Conservation (phyloP, 1,140 invertebrate species). For the Triops longicaudatus region DNA sequence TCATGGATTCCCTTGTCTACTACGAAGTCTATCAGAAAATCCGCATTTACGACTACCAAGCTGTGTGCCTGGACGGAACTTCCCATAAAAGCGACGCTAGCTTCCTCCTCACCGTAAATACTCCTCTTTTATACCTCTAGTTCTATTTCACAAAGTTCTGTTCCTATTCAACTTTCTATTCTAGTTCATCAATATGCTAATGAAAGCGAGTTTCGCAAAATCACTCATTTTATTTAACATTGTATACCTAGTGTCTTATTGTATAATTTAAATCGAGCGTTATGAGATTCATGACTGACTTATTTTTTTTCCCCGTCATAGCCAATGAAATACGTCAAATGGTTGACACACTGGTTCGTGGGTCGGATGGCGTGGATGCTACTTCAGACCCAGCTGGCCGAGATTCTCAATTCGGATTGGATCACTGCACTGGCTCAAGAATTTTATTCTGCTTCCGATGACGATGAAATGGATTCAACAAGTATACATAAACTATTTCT, state of each 20-base stretch:
- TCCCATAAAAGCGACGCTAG: constrained; percentile 38
- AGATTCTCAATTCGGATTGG: constrained; percentile 38
- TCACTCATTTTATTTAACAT: too few species aligned
- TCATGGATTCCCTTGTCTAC: constrained; percentile 86
- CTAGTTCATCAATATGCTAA: too few species aligned
- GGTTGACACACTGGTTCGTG: constrained; percentile 44
- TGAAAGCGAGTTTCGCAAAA: too few species aligned
- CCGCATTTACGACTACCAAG: constrained; percentile 79
- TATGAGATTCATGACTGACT: too few species aligned
- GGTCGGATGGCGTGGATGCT: constrained; percentile 41
- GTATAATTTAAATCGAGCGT: too few species aligned
- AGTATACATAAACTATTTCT: constrained; percentile 15
- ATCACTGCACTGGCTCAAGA: constrained; percentile 32
- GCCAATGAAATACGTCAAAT: constrained; percentile 42
- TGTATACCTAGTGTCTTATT: too few species aligned
- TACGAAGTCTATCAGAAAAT: constrained; percentile 76
- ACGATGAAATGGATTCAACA: constrained; percentile 18
- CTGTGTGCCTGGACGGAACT: constrained; percentile 63
- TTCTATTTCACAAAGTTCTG: constrained; percentile 24
- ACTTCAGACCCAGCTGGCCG: constrained; percentile 39
- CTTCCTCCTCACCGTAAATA: constrained; percentile 37
- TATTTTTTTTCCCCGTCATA: constrained; percentile 32
- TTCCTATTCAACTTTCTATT: background rate
- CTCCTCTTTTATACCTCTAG: constrained; percentile 19
- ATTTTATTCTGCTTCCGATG: background rate